A percentile compares a stretch with the other conserved stretches of the same genome.
These are phyloP conservation scores for Orbicella faveolata DNA, from an alignment of 64 coral and sea anemone species.

Conservation along the genomic window DNA sequence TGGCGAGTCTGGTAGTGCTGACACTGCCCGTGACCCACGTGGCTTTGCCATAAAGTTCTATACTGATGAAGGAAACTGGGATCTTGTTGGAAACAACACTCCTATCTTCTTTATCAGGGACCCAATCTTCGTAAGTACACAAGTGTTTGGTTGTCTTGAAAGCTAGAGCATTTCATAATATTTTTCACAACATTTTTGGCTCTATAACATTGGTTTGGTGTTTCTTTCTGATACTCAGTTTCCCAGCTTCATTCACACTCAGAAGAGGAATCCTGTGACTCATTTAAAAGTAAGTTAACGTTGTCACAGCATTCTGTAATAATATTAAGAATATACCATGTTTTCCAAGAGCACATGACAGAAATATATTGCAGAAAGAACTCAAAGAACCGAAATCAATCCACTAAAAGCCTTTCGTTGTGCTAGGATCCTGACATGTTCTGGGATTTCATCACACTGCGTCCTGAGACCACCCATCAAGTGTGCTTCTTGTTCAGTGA, in stretches of 20 bases:
- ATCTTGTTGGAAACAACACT: constrained; percentile 95
- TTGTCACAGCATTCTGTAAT: no score
- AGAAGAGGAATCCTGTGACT: constrained; percentile 92
- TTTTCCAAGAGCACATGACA: no score
- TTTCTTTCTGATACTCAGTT: constrained; percentile 50
- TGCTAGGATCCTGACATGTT: constrained; percentile 97
- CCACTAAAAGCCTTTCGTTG: background rate
- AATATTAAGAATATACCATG: no score
- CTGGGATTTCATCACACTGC: constrained; percentile 98
- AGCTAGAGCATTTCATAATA: no score
- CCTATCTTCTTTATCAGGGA: constrained; percentile 98
- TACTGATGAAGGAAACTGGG: constrained; percentile 98
- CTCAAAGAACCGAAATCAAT: no score
- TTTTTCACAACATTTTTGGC: no score
- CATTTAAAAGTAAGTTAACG: constrained; percentile 73
- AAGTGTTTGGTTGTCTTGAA: background rate
- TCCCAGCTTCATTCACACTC: constrained; percentile 92
- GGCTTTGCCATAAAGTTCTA: constrained; percentile 98
- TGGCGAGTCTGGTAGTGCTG: constrained; percentile 95
- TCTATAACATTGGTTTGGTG: no score
- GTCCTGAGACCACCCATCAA: constrained; percentile 91
- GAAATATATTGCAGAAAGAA: no score
- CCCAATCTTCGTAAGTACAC: constrained; percentile 73
- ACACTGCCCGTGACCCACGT: constrained; percentile 88
- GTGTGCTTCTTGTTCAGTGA: constrained; percentile 95